Conservation (phyloP, 2,797 vertebrate genomes). For the Clarias platycephalus region DNA sequence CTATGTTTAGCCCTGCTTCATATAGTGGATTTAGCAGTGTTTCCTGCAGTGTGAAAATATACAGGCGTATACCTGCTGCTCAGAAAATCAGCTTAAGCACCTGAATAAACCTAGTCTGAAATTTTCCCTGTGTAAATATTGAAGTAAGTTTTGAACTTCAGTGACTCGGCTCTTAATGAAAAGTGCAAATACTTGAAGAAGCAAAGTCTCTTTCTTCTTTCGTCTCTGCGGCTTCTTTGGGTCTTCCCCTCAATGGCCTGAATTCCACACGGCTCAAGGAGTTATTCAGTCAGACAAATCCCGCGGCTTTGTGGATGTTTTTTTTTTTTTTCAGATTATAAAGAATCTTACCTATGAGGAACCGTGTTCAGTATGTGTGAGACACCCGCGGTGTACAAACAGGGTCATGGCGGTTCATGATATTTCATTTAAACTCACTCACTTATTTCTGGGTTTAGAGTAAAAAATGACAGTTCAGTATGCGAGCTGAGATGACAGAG, state of each 20-base stretch:
- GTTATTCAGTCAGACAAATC: constrained; percentile 30
- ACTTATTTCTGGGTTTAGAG: background rate
- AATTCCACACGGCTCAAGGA: constrained; percentile 31
- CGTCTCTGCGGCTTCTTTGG: constrained; percentile 1
- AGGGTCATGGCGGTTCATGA: background rate
- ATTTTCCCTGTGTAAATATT: background rate
- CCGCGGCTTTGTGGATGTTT: constrained; percentile 23
- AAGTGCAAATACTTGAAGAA: background rate
- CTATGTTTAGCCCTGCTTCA: constrained; percentile 37
- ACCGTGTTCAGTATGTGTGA: background rate
- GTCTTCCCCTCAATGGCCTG: constrained; percentile 3
- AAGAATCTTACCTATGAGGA: background rate
- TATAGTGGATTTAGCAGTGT: constrained; percentile 17
- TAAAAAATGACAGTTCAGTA: background rate
- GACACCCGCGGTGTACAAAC: background rate
- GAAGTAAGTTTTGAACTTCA: background rate
- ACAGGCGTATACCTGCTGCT: constrained; percentile 6
- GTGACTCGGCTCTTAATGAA: background rate
- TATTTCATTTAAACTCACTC: background rate
- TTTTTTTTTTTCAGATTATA: constrained; percentile 9
- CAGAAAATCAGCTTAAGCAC: background rate
- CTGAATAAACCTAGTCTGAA: background rate
- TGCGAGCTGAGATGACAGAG: background rate
- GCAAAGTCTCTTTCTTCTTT: background rate
- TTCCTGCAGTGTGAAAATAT: background rate